phyloP scores from a whole-genome alignment of 2,113 vertebrate species.

The Danio rerio region GRCz12tu NC_133185.1:34150501-34151000 shows the following conservation, averaged over 20 bases:
- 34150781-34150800: conserved; percentile 44
- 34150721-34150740: too few species aligned
- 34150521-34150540: too few species aligned
- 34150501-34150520: too few species aligned
- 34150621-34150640: too few species aligned
- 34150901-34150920: conserved; percentile 37
- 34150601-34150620: too few species aligned
- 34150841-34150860: conserved; percentile 54
- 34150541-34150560: too few species aligned
- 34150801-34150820: conserved; percentile 14
- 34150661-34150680: too few species aligned
- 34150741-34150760: background rate
- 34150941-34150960: conserved; percentile 87
- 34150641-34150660: too few species aligned
- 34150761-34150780: conserved; percentile 40
- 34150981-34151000: conserved; percentile 93
- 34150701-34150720: too few species aligned
- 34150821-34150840: conserved; percentile 46
- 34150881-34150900: background rate
- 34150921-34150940: conserved; percentile 50
- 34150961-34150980: conserved; percentile 96
- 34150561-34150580: too few species aligned
- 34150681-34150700: too few species aligned
- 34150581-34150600: too few species aligned
- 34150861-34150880: conserved; percentile 46